These are phyloP conservation scores for Crambe crambe DNA, from an alignment of 37 sponge, comb jelly and placozoan species.

Conservation along the genomic window DNA sequence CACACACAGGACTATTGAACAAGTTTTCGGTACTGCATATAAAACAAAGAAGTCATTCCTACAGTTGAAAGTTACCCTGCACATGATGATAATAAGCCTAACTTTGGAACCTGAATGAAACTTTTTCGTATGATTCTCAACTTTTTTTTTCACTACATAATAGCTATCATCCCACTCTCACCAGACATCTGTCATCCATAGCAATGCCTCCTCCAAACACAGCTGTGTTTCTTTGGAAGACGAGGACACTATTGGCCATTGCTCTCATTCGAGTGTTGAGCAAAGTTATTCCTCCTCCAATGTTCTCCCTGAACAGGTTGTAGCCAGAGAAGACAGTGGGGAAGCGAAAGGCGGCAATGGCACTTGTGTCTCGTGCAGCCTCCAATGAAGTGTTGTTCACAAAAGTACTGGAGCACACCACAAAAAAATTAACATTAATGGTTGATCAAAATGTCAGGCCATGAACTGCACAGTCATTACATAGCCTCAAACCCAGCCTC, in stretches of 20 bases:
- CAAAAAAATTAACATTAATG: background rate
- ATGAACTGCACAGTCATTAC: too few relatives aligned
- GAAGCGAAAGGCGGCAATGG: constrained; percentile 79
- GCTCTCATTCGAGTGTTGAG: constrained; percentile 71
- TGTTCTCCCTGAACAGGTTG: constrained; percentile 53
- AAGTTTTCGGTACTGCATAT: too few relatives aligned
- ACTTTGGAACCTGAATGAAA: too few relatives aligned
- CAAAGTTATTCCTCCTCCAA: constrained; percentile 75
- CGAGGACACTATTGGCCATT: constrained; percentile 39
- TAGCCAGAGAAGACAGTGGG: constrained; percentile 55
- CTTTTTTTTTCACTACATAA: too few relatives aligned
- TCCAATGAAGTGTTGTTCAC: constrained; percentile 61
- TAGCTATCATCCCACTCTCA: too few relatives aligned
- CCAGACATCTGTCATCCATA: constrained; percentile 81
- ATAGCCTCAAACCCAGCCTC: too few relatives aligned
- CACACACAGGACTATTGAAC: too few relatives aligned
- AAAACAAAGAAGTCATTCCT: too few relatives aligned
- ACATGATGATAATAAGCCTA: too few relatives aligned
- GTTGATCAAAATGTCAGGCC: too few relatives aligned
- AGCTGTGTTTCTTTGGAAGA: constrained; percentile 57
- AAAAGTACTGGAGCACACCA: constrained; percentile 41
- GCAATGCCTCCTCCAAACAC: constrained; percentile 81
- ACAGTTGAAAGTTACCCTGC: too few relatives aligned
- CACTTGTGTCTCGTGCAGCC: constrained; percentile 59
- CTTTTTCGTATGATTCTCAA: too few relatives aligned